These are phyloP conservation scores for Rhyacichthys aspro DNA, from an alignment of 2,797 vertebrate genomes.

Conservation along the genomic window DNA sequence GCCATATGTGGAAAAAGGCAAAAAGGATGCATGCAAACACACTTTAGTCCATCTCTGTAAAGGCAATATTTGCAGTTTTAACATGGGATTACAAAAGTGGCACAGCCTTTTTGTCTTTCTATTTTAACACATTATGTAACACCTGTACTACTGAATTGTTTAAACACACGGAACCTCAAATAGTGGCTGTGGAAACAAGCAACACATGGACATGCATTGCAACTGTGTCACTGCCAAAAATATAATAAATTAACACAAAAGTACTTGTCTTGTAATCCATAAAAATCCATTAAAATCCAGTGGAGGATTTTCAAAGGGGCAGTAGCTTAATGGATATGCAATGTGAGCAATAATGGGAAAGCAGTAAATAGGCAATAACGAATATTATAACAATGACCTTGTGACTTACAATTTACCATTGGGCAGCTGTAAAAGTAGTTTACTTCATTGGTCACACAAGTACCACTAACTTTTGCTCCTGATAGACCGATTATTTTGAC, in stretches of 20 bases:
- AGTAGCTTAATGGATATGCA: no score
- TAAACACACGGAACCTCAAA: constrained; percentile 1
- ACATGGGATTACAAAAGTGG: constrained; percentile 17
- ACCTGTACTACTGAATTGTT: background rate
- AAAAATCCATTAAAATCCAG: no score
- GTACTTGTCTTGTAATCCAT: no score
- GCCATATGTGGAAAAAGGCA: constrained; percentile 27
- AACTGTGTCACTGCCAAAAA: background rate
- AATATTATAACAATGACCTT: no score
- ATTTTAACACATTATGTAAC: constrained; percentile 3
- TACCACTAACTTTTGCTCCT: no score
- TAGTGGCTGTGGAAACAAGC: background rate
- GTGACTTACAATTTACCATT: no score
- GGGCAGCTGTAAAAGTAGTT: no score
- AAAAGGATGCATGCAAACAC: constrained; percentile 46
- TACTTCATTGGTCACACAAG: no score
- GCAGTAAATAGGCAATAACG: no score
- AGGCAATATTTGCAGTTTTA: constrained; percentile 57
- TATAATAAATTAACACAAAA: background rate
- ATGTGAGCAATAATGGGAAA: no score
- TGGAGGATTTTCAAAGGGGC: no score
- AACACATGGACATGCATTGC: background rate
- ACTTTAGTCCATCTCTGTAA: constrained; percentile 34
- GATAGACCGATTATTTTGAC: no score
- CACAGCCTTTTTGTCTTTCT: background rate